Evolutionary conservation across 2,797 vertebrate genomes (phyloP).

Genomic region (Trichosurus vulpecula): DNA sequence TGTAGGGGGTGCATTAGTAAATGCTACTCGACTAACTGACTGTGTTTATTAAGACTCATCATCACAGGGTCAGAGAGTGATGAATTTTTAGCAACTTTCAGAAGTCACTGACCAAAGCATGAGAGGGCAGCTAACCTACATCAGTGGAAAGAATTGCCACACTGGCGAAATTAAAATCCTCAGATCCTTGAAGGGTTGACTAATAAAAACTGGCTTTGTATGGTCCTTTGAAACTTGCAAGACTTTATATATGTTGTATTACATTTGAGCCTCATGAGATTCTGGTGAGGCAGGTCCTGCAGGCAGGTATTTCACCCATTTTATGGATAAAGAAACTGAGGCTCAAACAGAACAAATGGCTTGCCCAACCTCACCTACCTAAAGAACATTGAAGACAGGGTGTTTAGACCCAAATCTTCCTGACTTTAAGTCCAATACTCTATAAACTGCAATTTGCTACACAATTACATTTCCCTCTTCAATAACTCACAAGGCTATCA

Average conservation of each 20-base stretch:
- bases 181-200: neutral
- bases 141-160: neutral
- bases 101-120: neutral
- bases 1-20: neutral
- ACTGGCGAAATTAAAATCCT: neutral
- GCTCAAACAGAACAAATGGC: neutral
- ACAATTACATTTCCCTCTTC: neutral
- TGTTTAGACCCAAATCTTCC: neutral
- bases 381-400: neutral
- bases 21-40: neutral
- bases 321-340: neutral
- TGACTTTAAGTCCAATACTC: neutral
- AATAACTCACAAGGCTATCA: neutral
- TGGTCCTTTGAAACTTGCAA: neutral
- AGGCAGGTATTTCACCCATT: neutral
- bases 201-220: neutral
- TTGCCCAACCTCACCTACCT: neutral
- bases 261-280: neutral
- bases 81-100: neutral
- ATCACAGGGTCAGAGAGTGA: neutral
- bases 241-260: neutral
- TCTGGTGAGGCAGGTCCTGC: neutral
- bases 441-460: neutral
- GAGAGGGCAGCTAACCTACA: neutral
- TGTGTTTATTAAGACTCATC: neutral